phyloP scores from a whole-genome alignment of 2,113 vertebrate species.

The Hemibagrus wyckioides region DNA sequence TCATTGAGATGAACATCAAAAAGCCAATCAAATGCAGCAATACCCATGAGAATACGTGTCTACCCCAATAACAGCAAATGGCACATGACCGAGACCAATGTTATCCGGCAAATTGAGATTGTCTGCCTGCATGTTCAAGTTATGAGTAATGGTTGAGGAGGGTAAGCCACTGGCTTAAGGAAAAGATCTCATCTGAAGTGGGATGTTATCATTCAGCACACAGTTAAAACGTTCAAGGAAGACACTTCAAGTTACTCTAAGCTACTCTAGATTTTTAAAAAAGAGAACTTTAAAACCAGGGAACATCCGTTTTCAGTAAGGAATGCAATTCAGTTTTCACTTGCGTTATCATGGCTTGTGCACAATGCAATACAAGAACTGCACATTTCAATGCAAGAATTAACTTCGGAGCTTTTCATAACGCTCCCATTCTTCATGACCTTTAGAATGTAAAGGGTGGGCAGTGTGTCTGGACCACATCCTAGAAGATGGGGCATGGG shows the following conservation, averaged over 20 bases:
- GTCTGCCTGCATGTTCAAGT: conserved; percentile 67
- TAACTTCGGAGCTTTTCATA: neutral
- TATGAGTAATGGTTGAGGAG: conserved; percentile 69
- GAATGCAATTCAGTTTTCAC: neutral
- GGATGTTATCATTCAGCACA: neutral
- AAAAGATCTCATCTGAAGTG: conserved; percentile 26
- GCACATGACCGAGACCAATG: conserved; percentile 62
- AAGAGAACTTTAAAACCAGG: neutral
- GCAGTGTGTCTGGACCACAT: neutral
- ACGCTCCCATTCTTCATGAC: neutral
- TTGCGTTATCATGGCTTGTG: neutral
- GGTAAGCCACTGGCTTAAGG: conserved; percentile 20
- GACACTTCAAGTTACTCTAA: neutral
- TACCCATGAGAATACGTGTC: conserved; percentile 63
- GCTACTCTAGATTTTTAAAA: neutral
- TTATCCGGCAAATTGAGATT: conserved; percentile 65
- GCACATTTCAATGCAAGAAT: neutral
- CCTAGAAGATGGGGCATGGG: neutral
- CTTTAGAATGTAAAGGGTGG: neutral
- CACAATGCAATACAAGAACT: neutral
- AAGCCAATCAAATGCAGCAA: conserved; percentile 63
- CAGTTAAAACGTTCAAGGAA: neutral
- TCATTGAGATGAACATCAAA: conserved; percentile 58
- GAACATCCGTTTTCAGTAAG: neutral
- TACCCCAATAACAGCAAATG: conserved; percentile 63